A percentile compares a stretch with the other conserved stretches of the same genome.
phyloP scores from a whole-genome alignment of 2,888 invertebrate genomes.

The Standfussiana lucernea region DNA sequence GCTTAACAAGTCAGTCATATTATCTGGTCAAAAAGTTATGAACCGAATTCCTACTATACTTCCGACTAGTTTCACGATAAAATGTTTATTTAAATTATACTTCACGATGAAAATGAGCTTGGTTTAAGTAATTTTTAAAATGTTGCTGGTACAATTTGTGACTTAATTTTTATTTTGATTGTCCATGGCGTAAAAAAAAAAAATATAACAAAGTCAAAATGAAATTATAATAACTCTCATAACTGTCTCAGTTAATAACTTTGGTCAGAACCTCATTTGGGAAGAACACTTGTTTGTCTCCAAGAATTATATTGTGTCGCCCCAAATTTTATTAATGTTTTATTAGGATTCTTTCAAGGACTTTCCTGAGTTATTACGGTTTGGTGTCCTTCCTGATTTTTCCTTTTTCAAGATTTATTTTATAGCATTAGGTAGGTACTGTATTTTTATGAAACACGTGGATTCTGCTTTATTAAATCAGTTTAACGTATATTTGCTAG shows the following conservation, averaged over 20 bases:
- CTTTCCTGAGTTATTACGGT: constrained; percentile 36
- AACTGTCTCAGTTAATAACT: constrained; percentile 52
- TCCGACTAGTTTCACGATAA: not conserved
- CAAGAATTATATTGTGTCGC: constrained; percentile 64
- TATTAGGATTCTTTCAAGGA: constrained; percentile 54
- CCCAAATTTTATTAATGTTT: constrained; percentile 66
- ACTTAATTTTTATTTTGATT: not conserved
- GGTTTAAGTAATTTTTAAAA: constrained; percentile 3
- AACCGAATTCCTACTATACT: not conserved
- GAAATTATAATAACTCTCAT: constrained; percentile 6
- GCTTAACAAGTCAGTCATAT: not conserved
- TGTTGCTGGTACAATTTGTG: not conserved
- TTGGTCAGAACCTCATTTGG: constrained; percentile 40
- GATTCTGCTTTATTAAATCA: not conserved
- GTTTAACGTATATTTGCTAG: not conserved
- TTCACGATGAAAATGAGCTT: too few relatives aligned
- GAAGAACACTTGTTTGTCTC: constrained; percentile 58
- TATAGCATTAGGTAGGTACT: not conserved
- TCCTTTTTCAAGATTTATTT: constrained; percentile 23
- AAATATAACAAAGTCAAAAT: constrained; percentile 8
- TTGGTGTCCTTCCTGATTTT: constrained; percentile 35
- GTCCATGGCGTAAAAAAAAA: not conserved
- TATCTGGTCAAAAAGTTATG: not conserved
- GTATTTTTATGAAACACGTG: constrained; percentile 11
- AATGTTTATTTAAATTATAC: not conserved